A percentile compares a stretch with the other conserved stretches of the same genome.
Conservation (phyloP, 2,888 invertebrate species). For the Pseudoips prasinana region DNA sequence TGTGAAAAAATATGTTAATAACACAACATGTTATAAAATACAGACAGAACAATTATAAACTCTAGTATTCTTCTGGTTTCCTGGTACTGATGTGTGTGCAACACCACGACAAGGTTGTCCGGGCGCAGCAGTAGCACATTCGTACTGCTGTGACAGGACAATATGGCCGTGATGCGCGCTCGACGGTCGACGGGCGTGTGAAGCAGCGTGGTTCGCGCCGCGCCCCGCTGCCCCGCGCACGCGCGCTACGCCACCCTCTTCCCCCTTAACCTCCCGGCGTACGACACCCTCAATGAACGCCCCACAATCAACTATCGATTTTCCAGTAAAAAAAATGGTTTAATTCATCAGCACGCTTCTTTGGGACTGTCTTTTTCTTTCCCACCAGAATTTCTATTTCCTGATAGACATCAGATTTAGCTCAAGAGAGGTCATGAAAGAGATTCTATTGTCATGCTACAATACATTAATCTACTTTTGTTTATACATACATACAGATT, state of each 20-base stretch:
- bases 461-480: no score
- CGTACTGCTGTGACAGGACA: slow-evolving; percentile 99
- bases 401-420: no score
- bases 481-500: no score
- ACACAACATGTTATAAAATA: neutral
- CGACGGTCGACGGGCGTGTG: slow-evolving; percentile 77
- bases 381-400: no score
- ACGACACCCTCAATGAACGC: slow-evolving; percentile 70
- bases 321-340: slow-evolving; percentile 50
- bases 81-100: slow-evolving; percentile 36
- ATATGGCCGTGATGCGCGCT: slow-evolving; percentile 89
- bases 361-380: slow-evolving; percentile 28
- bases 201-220: slow-evolving; percentile 68
- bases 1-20: neutral
- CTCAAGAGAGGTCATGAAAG: no score
- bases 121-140: slow-evolving; percentile 93
- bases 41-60: slow-evolving; percentile 15
- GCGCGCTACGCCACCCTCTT: slow-evolving; percentile 51
- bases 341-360: slow-evolving; percentile 39
- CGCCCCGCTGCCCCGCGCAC: slow-evolving; percentile 72
- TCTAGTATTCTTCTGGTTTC: slow-evolving; percentile 21
- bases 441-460: no score
- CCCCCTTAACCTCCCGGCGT: slow-evolving; percentile 41
- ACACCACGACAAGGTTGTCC: slow-evolving; percentile 86
- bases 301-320: slow-evolving; percentile 75